phyloP scores from a whole-genome alignment of 2,888 invertebrate genomes.

The Catonia carolina region DNA sequence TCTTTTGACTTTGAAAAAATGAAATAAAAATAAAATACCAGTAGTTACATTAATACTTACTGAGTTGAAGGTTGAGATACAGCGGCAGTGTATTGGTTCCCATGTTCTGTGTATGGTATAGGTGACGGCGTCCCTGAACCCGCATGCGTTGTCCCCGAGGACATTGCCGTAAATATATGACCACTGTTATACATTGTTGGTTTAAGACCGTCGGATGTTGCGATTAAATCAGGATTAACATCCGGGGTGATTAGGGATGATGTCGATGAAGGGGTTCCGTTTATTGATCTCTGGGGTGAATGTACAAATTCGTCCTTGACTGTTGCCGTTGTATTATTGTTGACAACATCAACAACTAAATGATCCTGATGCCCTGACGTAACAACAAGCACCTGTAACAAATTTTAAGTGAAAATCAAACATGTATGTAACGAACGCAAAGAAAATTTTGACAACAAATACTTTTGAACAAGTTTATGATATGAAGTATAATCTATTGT shows the following conservation, averaged over 20 bases:
- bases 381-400: constrained; percentile 45
- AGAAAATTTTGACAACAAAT: no score
- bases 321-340: constrained; percentile 47
- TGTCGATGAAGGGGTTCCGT: constrained; percentile 53
- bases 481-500: no score
- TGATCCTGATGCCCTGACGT: constrained; percentile 41
- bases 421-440: no score
- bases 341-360: constrained; percentile 48
- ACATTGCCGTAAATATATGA: constrained; percentile 61
- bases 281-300: constrained; percentile 60
- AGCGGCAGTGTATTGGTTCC: constrained; percentile 40
- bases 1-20: no score
- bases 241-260: constrained; percentile 56
- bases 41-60: no score
- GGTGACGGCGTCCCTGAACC: constrained; percentile 56
- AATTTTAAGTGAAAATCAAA: no score
- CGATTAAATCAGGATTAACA: constrained; percentile 46
- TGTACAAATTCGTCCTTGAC: constrained; percentile 40
- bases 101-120: constrained; percentile 49
- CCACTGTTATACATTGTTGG: constrained; percentile 58
- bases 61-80: constrained; percentile 26
- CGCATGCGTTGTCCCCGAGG: constrained; percentile 30
- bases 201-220: constrained; percentile 45
- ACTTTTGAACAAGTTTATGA: no score
- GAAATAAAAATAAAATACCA: no score